phyloP scores from a whole-genome alignment of 1,140 invertebrate species.

The Triops cancriformis region DNA sequence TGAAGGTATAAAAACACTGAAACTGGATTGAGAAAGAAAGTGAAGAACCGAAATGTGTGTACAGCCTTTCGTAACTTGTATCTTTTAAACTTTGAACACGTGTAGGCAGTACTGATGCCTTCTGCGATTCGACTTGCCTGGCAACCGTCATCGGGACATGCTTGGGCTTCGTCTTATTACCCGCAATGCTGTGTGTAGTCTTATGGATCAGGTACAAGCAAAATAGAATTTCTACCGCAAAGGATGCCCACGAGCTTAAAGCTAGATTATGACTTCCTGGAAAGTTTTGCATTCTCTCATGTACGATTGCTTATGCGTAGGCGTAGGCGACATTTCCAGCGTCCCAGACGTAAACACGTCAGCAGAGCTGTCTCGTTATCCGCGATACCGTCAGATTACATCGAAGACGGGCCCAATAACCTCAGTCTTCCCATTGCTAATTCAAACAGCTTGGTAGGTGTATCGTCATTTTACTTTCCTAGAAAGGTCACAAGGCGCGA shows the following conservation, averaged over 20 bases:
- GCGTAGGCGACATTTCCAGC: not conserved
- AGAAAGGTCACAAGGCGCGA: not conserved
- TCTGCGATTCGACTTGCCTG: constrained; percentile 40
- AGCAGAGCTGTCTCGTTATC: constrained; percentile 38
- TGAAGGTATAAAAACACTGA: constrained; percentile 27
- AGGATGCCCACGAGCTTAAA: too few species aligned
- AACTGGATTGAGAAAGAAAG: too few species aligned
- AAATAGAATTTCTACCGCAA: too few species aligned
- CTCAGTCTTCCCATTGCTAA: not conserved
- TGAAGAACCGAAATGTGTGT: not conserved
- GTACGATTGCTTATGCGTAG: not conserved
- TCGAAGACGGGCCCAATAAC: constrained; percentile 30
- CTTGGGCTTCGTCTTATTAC: constrained; percentile 37
- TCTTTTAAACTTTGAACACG: not conserved
- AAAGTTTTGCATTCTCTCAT: not conserved
- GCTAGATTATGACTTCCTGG: too few species aligned
- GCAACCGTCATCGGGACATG: constrained; percentile 37
- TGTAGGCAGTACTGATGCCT: not conserved
- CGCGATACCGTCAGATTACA: constrained; percentile 39
- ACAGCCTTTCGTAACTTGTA: not conserved
- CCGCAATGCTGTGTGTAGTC: constrained; percentile 36
- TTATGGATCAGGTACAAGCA: constrained; percentile 36
- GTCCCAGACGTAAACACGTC: constrained; percentile 33
- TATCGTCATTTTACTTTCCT: not conserved
- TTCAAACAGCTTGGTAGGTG: constrained; percentile 25